A percentile compares a stretch with the other conserved stretches of the same genome.
These are phyloP conservation scores for Polyergus mexicanus DNA, from an alignment of 1,140 invertebrate genomes.

Conservation along the genomic window DNA sequence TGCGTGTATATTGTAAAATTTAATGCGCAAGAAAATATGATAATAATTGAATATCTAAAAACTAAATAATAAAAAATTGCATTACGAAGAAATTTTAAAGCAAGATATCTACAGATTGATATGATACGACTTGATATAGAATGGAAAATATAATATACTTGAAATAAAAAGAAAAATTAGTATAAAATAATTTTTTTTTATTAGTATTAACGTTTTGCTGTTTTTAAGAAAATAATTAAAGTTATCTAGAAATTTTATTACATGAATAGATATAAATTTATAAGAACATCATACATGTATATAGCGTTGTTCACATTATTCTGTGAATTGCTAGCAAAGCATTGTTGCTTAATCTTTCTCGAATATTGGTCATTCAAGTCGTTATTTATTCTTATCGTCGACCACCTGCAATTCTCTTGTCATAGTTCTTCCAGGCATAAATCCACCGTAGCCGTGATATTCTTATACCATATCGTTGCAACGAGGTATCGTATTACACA, in stretches of 20 bases:
- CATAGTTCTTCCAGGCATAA: conserved; percentile 55
- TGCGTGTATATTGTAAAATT: background rate
- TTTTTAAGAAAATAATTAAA: background rate
- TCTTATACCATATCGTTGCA: conserved; percentile 63
- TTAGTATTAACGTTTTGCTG: background rate
- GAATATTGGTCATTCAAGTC: conserved; percentile 20
- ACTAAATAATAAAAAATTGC: background rate
- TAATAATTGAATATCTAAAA: background rate
- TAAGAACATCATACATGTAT: background rate
- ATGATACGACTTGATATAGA: background rate
- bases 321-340: background rate
- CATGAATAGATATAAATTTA: background rate
- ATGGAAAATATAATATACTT: too few species aligned
- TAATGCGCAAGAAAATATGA: background rate
- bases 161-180: background rate
- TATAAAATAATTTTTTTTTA: background rate
- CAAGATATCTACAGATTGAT: background rate
- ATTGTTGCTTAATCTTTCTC: conserved; percentile 22
- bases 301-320: background rate
- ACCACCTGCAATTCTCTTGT: conserved; percentile 6
- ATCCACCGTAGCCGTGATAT: conserved; percentile 53
- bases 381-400: conserved; percentile 54
- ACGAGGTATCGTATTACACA: conserved; percentile 60
- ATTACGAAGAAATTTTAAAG: background rate
- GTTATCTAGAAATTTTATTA: conserved; percentile 5